Conservation (phyloP, 2,797 vertebrate genomes). For the Bufotes viridis region DNA sequence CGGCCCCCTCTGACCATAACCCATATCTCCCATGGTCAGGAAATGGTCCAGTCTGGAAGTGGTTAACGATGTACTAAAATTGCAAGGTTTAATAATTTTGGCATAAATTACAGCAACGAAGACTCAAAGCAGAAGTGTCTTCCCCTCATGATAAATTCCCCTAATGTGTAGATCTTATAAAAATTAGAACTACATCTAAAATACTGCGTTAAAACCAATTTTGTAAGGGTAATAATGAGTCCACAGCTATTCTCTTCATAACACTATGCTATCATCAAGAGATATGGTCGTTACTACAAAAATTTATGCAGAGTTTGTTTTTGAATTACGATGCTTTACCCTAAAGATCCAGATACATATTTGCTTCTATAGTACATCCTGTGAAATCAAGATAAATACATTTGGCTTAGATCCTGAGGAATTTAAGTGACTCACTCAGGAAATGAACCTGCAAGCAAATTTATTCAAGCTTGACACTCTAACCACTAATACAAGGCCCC, state of each 20-base stretch:
- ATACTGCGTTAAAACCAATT: too few relatives aligned
- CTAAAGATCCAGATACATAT: slow-evolving; percentile 29
- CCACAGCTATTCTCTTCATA: not conserved
- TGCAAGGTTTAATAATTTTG: too few relatives aligned
- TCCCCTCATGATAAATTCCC: too few relatives aligned
- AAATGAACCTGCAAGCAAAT: slow-evolving; percentile 53
- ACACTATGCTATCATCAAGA: not conserved
- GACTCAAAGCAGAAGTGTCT: too few relatives aligned
- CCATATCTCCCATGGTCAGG: too few relatives aligned
- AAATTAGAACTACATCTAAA: too few relatives aligned
- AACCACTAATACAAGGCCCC: slow-evolving; percentile 47
- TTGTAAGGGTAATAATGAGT: too few relatives aligned
- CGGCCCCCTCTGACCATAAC: too few relatives aligned
- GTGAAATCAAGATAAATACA: slow-evolving; percentile 26
- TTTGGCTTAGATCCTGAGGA: slow-evolving; percentile 44
- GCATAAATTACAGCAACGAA: too few relatives aligned
- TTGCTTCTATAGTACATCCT: slow-evolving; percentile 28
- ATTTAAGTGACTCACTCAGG: slow-evolving; percentile 46
- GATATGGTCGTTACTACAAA: not conserved
- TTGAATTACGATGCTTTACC: slow-evolving; percentile 8
- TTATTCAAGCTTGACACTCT: slow-evolving; percentile 51
- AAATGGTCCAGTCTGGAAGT: too few relatives aligned
- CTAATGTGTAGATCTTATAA: too few relatives aligned
- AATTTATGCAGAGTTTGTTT: not conserved
- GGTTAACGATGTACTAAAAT: too few relatives aligned